These are phyloP conservation scores for Pelusios castaneus DNA, from an alignment of 2,113 vertebrate genomes.

Conservation along the genomic window DNA sequence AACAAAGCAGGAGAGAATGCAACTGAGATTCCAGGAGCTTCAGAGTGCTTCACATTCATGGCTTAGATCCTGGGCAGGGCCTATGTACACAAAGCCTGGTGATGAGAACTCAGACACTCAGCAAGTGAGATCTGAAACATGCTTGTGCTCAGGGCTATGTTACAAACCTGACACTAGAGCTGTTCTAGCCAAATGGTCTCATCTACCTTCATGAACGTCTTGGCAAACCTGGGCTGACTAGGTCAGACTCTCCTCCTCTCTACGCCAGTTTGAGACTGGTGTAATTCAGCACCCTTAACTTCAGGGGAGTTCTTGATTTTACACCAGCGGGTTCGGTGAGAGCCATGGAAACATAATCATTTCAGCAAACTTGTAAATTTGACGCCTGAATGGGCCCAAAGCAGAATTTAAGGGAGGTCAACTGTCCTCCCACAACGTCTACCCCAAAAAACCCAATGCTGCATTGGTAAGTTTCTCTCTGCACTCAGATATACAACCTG, in stretches of 20 bases:
- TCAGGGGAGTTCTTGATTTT: accelerated
- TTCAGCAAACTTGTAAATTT: background rate
- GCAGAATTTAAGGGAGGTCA: background rate
- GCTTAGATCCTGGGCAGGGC: background rate
- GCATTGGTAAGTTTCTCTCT: background rate
- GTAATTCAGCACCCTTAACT: background rate
- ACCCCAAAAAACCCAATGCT: background rate
- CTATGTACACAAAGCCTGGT: background rate
- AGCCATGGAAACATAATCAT: background rate
- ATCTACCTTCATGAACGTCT: background rate
- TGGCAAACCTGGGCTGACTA: background rate
- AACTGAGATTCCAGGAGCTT: background rate
- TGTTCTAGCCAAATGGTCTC: background rate
- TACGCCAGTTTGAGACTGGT: accelerated
- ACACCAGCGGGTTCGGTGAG: accelerated
- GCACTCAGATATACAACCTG: background rate
- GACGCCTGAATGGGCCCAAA: background rate
- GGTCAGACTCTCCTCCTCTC: background rate
- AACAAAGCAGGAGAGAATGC: background rate
- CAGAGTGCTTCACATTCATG: background rate
- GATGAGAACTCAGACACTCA: background rate
- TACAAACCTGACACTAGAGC: background rate
- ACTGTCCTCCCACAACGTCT: background rate
- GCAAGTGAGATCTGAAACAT: background rate
- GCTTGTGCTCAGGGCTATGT: background rate